Percentiles rank a stretch among this genome's conserved stretches.
Evolutionary conservation across 2,888 invertebrate species (phyloP).

Genomic region (Sphaeridia pumilis): DNA sequence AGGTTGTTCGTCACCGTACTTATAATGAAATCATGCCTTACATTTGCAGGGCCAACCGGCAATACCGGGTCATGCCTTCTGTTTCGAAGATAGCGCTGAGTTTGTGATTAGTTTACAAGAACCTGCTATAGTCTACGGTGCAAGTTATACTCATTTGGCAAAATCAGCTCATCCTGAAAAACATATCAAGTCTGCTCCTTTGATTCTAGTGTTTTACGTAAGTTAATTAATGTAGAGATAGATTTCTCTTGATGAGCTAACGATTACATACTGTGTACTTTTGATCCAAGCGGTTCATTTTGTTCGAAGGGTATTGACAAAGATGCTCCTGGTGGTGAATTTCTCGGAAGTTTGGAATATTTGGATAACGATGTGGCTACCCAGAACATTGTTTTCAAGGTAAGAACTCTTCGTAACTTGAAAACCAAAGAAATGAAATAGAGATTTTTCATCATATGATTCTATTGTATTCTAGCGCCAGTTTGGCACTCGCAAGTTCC

Average conservation of each 20-base stretch:
- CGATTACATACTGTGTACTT: no score
- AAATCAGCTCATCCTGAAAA: conserved; percentile 10
- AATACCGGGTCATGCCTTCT: conserved; percentile 12
- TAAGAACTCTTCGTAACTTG: background rate
- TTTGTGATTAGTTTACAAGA: conserved; percentile 1
- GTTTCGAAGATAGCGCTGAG: conserved; percentile 5
- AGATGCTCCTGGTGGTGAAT: background rate
- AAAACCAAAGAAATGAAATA: no score
- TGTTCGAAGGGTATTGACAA: no score
- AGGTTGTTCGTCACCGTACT: no score
- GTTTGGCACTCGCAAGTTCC: conserved; percentile 6
- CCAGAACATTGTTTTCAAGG: conserved; percentile 7
- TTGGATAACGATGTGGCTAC: conserved; percentile 5
- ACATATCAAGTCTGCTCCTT: conserved; percentile 11
- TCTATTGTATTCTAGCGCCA: background rate
- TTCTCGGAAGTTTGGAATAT: conserved; percentile 10
- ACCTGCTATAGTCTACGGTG: background rate
- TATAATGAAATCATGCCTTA: no score
- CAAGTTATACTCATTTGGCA: conserved; percentile 7
- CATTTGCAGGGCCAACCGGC: conserved; percentile 5
- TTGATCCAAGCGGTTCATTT: no score
- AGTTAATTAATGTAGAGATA: no score
- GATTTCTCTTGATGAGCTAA: no score
- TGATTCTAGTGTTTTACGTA: conserved; percentile 2
- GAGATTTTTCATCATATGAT: background rate